Evolutionary conservation across 1,140 invertebrate species (phyloP).

Genomic region (Panulirus ornatus): DNA sequence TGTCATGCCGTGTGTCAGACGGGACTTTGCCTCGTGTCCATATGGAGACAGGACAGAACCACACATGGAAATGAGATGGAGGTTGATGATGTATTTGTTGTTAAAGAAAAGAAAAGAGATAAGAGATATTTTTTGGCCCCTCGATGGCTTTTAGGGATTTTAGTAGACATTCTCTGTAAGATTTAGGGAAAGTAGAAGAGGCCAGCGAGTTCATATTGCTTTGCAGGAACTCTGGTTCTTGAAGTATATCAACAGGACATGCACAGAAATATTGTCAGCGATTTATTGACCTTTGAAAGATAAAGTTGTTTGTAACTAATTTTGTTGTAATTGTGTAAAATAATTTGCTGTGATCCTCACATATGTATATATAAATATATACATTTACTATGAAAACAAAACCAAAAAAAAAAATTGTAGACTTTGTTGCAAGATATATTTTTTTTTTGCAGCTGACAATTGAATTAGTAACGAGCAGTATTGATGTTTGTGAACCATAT

Average conservation of each 20-base stretch:
- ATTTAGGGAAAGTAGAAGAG: too few species aligned
- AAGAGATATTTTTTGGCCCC: too few species aligned
- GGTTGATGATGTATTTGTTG: too few species aligned
- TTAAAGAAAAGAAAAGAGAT: too few species aligned
- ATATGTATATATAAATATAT: conserved; percentile 12
- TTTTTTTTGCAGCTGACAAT: background rate
- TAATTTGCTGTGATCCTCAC: background rate
- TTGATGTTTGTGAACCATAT: conserved; percentile 24
- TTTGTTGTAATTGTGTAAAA: background rate
- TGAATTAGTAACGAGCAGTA: conserved; percentile 3
- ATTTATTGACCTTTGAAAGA: background rate
- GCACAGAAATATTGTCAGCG: too few species aligned
- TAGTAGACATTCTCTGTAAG: too few species aligned
- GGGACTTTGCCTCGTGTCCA: conserved; percentile 30
- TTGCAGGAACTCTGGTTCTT: too few species aligned
- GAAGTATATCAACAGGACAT: too few species aligned
- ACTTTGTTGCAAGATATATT: background rate
- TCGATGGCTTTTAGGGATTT: too few species aligned
- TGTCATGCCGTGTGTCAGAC: background rate
- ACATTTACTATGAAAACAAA: background rate
- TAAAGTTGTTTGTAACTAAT: background rate
- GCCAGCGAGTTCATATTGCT: too few species aligned
- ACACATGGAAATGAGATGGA: background rate
- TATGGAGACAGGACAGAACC: conserved; percentile 34
- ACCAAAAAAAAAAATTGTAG: too few species aligned